Evolutionary conservation across 2,888 invertebrate species (phyloP).

Genomic region (Drosophila longiperda): DNA sequence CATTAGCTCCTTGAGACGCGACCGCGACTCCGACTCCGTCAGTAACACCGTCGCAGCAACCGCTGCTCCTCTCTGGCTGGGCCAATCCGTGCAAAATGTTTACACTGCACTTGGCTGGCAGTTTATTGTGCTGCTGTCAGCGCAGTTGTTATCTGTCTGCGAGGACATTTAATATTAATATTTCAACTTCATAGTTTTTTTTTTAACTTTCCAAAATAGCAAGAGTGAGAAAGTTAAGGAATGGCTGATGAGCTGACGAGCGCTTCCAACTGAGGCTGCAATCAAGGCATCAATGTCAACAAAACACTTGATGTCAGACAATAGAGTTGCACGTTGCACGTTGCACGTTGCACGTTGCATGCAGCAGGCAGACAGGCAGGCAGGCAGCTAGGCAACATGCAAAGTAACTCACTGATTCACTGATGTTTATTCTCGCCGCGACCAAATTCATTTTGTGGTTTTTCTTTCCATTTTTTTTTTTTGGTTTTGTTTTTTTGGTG

Average conservation of each 20-base stretch:
- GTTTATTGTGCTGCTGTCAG: constrained; percentile 34
- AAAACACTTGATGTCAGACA: constrained; percentile 47
- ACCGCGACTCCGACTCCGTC: not conserved
- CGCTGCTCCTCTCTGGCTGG: constrained; percentile 3
- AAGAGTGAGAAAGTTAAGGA: not conserved
- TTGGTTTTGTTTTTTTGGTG: constrained; percentile 3
- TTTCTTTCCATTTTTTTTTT: constrained; percentile 9
- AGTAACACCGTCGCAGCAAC: not conserved
- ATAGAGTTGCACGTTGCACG: constrained; percentile 22
- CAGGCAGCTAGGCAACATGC: constrained; percentile 6
- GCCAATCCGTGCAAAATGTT: constrained; percentile 54
- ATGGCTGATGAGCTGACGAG: not conserved
- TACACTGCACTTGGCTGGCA: constrained; percentile 60
- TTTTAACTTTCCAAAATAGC: constrained; percentile 7
- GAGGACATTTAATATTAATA: constrained; percentile 43
- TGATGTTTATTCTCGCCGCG: constrained; percentile 2
- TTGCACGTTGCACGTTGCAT: constrained; percentile 8
- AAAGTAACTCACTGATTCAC: constrained; percentile 4
- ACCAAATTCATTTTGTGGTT: constrained; percentile 37
- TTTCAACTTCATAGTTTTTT: constrained; percentile 49
- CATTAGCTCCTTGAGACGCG: not conserved
- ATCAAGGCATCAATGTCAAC: constrained; percentile 56
- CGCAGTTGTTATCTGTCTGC: constrained; percentile 39
- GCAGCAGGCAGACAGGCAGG: not conserved
- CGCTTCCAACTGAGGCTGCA: constrained; percentile 32